A percentile compares a stretch with the other conserved stretches of the same genome.
Conservation (phyloP, 2,888 invertebrate genomes). For the Neuroscelio doddi region DNA sequence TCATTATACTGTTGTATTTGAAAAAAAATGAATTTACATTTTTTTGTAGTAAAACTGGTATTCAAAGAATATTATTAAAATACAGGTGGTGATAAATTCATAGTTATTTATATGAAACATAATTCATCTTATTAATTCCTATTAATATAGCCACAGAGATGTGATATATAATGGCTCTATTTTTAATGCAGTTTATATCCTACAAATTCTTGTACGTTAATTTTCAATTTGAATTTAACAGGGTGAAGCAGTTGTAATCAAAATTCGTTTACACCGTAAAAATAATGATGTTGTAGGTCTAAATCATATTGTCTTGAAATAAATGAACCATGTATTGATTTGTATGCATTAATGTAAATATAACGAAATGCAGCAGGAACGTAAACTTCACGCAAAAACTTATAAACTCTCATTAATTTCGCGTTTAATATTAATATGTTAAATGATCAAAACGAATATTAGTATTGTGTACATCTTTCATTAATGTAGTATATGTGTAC, state of each 20-base stretch:
- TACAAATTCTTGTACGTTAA: conserved; percentile 23
- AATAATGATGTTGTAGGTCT: conserved; percentile 36
- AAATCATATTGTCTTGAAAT: conserved; percentile 27
- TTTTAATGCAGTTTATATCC: conserved; percentile 27
- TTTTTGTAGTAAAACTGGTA: too few species aligned
- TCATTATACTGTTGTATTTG: too few species aligned
- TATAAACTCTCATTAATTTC: neutral
- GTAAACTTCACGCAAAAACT: conserved; percentile 2
- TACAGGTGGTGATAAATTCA: too few species aligned
- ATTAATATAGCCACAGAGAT: too few species aligned
- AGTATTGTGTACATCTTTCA: too few species aligned
- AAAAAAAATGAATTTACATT: too few species aligned
- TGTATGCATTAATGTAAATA: conserved; percentile 37
- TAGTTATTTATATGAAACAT: too few species aligned
- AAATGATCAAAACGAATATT: too few species aligned
- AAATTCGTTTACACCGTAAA: conserved; percentile 30
- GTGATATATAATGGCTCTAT: too few species aligned
- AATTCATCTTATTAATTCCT: too few species aligned
- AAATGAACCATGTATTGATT: conserved; percentile 33
- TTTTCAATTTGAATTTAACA: conserved; percentile 29
- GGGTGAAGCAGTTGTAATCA: conserved; percentile 34
- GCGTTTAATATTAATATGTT: conserved; percentile 10
- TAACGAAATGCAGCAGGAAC: conserved; percentile 31
- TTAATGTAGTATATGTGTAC: conserved; percentile 19
- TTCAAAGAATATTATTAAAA: too few species aligned